phyloP scores from a whole-genome alignment of 2,797 vertebrate genomes.

The Catharus ustulatus region DNA sequence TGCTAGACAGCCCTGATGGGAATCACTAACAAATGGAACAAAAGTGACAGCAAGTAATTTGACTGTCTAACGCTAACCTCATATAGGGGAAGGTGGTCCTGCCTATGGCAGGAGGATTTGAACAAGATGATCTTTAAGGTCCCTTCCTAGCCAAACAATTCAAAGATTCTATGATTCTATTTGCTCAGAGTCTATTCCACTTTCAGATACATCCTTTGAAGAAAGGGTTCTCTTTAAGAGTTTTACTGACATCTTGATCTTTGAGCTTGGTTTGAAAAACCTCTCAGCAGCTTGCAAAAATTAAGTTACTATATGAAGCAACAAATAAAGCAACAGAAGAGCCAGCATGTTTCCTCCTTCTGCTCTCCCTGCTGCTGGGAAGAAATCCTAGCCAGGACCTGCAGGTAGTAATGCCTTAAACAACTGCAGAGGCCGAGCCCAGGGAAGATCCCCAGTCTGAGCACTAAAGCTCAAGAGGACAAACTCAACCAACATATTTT shows the following conservation, averaged over 20 bases:
- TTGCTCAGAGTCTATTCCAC: not conserved
- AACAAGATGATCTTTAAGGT: not conserved
- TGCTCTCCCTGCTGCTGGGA: not conserved
- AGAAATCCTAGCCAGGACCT: not conserved
- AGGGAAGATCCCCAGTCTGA: not conserved
- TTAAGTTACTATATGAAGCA: not conserved
- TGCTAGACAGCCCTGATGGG: not conserved
- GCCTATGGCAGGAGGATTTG: not conserved
- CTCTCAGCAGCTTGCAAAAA: not conserved
- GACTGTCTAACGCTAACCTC: not conserved
- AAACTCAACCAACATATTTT: not conserved
- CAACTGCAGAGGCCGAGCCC: not conserved
- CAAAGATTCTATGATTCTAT: not conserved
- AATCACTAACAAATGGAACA: not conserved
- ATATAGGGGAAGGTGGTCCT: not conserved
- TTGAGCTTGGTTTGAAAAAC: not conserved
- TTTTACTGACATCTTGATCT: not conserved
- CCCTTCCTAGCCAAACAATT: not conserved
- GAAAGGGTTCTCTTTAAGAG: not conserved
- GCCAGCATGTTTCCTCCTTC: not conserved
- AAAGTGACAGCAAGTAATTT: accelerated
- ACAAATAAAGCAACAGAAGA: not conserved
- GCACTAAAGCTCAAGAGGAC: not conserved
- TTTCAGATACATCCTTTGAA: not conserved
- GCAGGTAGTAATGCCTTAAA: not conserved